Evolutionary conservation across 2,113 vertebrate genomes (phyloP).

Genomic region (Benitochromis conjunctus): DNA sequence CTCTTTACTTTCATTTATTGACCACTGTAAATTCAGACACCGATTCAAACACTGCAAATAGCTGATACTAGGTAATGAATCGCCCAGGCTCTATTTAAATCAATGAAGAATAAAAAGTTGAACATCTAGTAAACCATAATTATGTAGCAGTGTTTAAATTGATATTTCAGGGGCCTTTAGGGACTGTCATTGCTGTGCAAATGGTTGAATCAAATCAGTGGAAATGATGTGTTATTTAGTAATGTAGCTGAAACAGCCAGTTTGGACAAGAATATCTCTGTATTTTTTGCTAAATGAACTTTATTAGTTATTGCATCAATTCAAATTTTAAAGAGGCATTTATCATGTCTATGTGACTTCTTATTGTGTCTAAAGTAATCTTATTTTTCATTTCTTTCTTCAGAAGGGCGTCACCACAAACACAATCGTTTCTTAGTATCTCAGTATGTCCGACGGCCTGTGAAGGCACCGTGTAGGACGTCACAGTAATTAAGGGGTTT

Average conservation of each 20-base stretch:
- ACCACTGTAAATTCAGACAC: not conserved
- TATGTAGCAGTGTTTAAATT: not conserved
- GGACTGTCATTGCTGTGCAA: not conserved
- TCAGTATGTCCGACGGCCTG: not conserved
- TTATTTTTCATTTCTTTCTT: not conserved
- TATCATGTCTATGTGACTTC: fast-evolving
- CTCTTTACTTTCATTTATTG: not conserved
- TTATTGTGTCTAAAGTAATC: not conserved
- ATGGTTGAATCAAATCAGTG: not conserved
- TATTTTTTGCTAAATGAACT: fast-evolving
- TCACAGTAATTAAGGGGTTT: constrained; percentile 49
- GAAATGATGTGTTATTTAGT: not conserved
- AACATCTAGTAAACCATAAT: fast-evolving
- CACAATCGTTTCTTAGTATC: not conserved
- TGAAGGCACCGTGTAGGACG: constrained; percentile 43
- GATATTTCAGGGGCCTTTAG: not conserved
- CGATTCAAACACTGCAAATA: not conserved
- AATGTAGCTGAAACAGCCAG: not conserved
- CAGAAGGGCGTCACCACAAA: not conserved
- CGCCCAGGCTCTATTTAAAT: not conserved
- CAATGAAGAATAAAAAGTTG: not conserved
- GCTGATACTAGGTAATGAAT: not conserved
- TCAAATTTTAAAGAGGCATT: not conserved
- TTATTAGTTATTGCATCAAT: not conserved
- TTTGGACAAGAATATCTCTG: not conserved